A percentile compares a stretch with the other conserved stretches of the same genome.
phyloP scores from a whole-genome alignment of 1,140 invertebrate genomes.

The Diorhabda carinulata region DNA sequence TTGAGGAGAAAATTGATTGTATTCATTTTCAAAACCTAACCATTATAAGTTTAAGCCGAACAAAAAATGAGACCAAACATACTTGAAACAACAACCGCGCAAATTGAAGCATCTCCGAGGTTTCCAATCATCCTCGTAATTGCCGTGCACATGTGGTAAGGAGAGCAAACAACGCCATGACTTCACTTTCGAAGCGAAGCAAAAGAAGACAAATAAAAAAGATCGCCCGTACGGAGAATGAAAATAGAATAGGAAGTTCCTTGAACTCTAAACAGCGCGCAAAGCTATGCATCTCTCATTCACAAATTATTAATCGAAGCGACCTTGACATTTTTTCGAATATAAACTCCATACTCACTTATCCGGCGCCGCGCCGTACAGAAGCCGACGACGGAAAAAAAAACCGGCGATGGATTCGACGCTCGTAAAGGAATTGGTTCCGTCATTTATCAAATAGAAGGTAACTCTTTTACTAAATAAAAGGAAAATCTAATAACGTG shows the following conservation, averaged over 20 bases:
- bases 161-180: neutral
- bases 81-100: no score
- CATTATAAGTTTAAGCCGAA: no score
- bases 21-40: no score
- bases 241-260: constrained; percentile 27
- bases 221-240: neutral
- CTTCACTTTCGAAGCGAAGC: neutral
- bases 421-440: neutral
- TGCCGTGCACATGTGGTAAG: no score
- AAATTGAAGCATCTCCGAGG: no score
- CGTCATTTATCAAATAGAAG: no score
- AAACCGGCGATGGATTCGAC: neutral
- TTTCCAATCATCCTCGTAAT: no score
- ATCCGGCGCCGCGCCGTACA: neutral
- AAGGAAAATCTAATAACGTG: no score
- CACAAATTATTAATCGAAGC: constrained; percentile 45
- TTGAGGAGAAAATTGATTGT: no score
- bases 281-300: constrained; percentile 35
- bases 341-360: neutral
- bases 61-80: no score
- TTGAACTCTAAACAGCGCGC: constrained; percentile 30
- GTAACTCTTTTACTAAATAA: no score
- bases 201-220: neutral
- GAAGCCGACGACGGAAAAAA: neutral
- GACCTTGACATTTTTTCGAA: constrained; percentile 45